A percentile compares a stretch with the other conserved stretches of the same genome.
Evolutionary conservation across 2,888 invertebrate genomes (phyloP).

Genomic region (Cheiracanthium punctorium): DNA sequence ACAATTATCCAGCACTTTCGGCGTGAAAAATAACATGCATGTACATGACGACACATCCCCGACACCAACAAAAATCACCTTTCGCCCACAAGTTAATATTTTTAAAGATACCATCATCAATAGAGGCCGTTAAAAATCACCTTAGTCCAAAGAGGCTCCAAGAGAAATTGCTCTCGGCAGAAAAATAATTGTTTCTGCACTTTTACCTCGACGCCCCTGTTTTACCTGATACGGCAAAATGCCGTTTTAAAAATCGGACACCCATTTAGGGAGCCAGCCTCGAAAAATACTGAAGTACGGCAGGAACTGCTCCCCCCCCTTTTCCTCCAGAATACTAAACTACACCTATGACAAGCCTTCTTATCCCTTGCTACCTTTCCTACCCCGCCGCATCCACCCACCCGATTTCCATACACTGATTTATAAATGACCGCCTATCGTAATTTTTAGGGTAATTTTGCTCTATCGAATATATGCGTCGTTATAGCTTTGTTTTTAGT

Average conservation of each 20-base stretch:
- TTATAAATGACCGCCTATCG: constrained; percentile 43
- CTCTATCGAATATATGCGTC: constrained; percentile 38
- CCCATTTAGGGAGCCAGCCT: background rate
- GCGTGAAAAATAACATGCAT: background rate
- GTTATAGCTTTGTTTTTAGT: constrained; percentile 53
- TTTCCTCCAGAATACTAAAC: no score
- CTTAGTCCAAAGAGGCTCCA: background rate
- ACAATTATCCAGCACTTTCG: background rate
- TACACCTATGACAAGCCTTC: no score
- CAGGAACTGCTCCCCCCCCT: no score
- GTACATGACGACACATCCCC: background rate
- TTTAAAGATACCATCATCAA: background rate
- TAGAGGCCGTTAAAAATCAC: no score
- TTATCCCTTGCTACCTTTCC: no score
- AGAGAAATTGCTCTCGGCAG: background rate
- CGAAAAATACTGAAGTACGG: background rate
- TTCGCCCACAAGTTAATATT: background rate
- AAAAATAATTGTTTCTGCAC: background rate
- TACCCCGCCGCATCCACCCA: background rate
- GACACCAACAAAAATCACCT: background rate
- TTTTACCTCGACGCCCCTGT: no score
- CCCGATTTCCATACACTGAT: background rate
- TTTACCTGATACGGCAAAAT: no score
- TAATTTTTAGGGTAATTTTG: constrained; percentile 55
- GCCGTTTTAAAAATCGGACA: background rate